These are phyloP conservation scores for Leucozona laternaria DNA, from an alignment of 2,888 invertebrate genomes.

Conservation along the genomic window DNA sequence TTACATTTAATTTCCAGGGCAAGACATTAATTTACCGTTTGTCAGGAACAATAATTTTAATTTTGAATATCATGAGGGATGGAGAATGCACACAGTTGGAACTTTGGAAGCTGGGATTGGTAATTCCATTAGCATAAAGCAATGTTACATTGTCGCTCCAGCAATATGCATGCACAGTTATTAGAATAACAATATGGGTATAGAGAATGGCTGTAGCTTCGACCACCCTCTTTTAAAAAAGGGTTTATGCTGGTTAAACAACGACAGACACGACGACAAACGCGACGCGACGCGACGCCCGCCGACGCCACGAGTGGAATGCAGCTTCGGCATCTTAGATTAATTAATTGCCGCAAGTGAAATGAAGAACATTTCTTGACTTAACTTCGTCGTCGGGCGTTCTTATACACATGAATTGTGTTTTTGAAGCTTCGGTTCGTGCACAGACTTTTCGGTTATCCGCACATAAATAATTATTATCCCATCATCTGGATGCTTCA, in stretches of 20 bases:
- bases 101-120: background rate
- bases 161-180: background rate
- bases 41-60: slow-evolving; percentile 70
- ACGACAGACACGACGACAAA: background rate
- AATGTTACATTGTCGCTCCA: slow-evolving; percentile 13
- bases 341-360: slow-evolving; percentile 60
- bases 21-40: slow-evolving; percentile 61
- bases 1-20: slow-evolving; percentile 32
- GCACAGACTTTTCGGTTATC: background rate
- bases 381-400: slow-evolving; percentile 17
- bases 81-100: slow-evolving; percentile 30
- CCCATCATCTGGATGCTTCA: slow-evolving; percentile 27
- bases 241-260: background rate
- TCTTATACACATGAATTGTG: background rate
- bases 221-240: background rate
- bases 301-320: slow-evolving; percentile 25
- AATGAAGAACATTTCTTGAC: slow-evolving; percentile 40
- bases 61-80: slow-evolving; percentile 45
- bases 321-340: slow-evolving; percentile 42
- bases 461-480: slow-evolving; percentile 29
- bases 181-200: background rate
- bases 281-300: too few relatives aligned
- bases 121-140: slow-evolving; percentile 40
- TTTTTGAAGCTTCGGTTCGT: background rate
- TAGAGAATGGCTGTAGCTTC: background rate